A percentile compares a stretch with the other conserved stretches of the same genome.
Conservation (phyloP, 2,888 invertebrate genomes). For the Epirrhoe alternata region DNA sequence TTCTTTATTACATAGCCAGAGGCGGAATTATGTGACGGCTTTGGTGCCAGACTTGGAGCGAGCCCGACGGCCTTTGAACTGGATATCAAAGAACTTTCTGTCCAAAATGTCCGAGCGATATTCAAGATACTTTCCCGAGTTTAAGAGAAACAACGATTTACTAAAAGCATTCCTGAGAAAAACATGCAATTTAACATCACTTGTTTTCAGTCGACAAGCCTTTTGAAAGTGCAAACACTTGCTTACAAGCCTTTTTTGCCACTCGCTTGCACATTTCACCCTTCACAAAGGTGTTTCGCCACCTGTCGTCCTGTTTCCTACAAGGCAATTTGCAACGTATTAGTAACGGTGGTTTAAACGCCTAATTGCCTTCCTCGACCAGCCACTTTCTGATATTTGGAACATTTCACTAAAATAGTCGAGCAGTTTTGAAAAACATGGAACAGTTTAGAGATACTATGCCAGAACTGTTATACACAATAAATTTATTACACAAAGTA, state of each 20-base stretch:
- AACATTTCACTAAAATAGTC: slow-evolving; percentile 15
- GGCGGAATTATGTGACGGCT: slow-evolving; percentile 6
- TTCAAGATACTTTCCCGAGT: background rate
- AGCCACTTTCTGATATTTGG: slow-evolving; percentile 22
- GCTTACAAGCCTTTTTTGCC: slow-evolving; percentile 33
- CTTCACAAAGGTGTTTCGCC: slow-evolving; percentile 52
- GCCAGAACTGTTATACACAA: no score
- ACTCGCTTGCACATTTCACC: slow-evolving; percentile 36
- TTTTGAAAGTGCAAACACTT: slow-evolving; percentile 29
- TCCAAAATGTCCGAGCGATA: background rate
- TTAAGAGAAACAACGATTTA: background rate
- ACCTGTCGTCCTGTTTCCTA: slow-evolving; percentile 56
- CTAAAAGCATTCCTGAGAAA: slow-evolving; percentile 11
- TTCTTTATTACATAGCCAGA: slow-evolving; percentile 1
- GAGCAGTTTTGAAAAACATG: slow-evolving; percentile 11
- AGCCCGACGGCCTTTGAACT: background rate
- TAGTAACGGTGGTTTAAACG: slow-evolving; percentile 38
- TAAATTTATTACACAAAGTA: no score
- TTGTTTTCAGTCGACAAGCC: slow-evolving; percentile 11
- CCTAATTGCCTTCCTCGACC: slow-evolving; percentile 27
- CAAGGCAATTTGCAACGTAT: slow-evolving; percentile 40
- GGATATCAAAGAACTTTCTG: slow-evolving; percentile 7
- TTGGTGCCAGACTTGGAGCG: background rate
- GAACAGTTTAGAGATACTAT: background rate
- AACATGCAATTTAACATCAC: slow-evolving; percentile 14